Evolutionary conservation across 2,113 vertebrate species (phyloP).

Genomic region (Cyanoramphus novaezelandiae): DNA sequence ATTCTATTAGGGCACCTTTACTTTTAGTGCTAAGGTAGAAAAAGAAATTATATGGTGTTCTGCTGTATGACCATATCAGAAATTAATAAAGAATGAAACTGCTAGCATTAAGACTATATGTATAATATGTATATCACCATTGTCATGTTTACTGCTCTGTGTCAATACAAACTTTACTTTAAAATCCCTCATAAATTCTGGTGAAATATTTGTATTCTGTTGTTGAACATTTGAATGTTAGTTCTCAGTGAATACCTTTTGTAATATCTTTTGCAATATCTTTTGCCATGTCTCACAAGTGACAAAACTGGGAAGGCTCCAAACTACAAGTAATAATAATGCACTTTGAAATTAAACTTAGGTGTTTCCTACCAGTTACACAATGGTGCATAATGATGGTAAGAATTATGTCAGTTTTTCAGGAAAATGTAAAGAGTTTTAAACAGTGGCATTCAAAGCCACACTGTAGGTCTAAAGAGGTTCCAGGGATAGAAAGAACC

Average conservation of each 20-base stretch:
- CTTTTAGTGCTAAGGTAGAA: neutral
- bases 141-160: neutral
- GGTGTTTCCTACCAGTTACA: neutral
- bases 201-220: neutral
- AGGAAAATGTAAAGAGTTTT: neutral
- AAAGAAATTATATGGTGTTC: neutral
- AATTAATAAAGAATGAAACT: neutral
- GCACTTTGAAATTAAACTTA: neutral
- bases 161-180: neutral
- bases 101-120: neutral
- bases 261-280: neutral
- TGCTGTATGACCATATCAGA: neutral
- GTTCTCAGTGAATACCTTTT: neutral
- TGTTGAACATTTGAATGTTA: neutral
- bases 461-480: neutral
- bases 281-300: neutral
- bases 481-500: neutral
- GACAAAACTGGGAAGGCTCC: neutral
- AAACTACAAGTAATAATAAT: neutral
- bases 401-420: neutral
- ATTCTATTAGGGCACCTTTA: constrained; percentile 1
- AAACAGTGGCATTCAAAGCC: neutral
- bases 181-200: neutral
- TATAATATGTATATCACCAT: neutral
- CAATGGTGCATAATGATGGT: neutral